Evolutionary conservation across 2,888 invertebrate genomes (phyloP), one percentile per base, ranked within the genome.

Genomic region (Tubiluchus corallicola): DNA sequence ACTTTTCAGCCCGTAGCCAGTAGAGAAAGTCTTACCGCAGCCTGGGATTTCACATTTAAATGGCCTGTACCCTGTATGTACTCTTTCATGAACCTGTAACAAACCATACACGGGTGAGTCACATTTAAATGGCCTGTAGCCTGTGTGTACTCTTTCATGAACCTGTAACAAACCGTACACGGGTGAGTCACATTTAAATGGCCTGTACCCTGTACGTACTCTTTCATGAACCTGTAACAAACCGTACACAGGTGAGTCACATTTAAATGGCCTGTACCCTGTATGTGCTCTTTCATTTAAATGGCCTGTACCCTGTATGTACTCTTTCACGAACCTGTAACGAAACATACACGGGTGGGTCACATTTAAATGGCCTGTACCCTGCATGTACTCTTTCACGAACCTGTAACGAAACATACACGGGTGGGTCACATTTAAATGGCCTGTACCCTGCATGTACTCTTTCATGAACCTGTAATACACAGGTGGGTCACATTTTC

Each of bases 1-100:
- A 5, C 71, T 69, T 56, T 73, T 74, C 4, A 72, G 57, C 38
- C 72, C 71, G 49, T 67, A 67, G 3, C 65, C 62, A 13, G 67
- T 67, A 18, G 66, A 62, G 54, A 67, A 67, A 1, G 64, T 60
- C 49, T 67, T 67, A 2, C 54, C 57, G 55, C 67, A 67, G 4
- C 53, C 54, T 3, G 47, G 47, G 21, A 53, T 56, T 18, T 60
- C 59, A 54, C 67, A 67, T 46, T 58, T 59, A 49, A 64, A 66
- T 13, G 66, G 66, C 3, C 64, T 52, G 49, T 65, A 64, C 15
- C 66, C 66, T 5, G 66, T 67, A 48, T 67, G 67, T 9, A 62
- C 60, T 37, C 66, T 51, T 50, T 64, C 63, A 52, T 67, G 67
- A 20, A 66, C 65, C 66, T 66, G 48, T 9, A 48, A 21, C n/a